Evolutionary conservation across 2,888 invertebrate species (phyloP).

Genomic region (Uropetala carovei): DNA sequence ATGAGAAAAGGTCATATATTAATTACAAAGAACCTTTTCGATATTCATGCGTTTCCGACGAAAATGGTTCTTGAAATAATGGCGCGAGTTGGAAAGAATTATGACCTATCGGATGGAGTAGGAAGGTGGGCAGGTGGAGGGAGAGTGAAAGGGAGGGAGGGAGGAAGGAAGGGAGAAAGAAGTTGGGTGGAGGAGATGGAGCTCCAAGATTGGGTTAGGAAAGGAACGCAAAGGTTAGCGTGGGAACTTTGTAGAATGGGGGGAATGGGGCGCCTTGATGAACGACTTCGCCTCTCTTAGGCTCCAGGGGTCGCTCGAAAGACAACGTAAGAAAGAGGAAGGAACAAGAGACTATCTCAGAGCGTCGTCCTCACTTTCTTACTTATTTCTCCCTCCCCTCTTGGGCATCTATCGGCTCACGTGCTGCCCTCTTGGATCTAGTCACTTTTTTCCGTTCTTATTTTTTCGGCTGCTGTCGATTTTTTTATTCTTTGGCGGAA

Average conservation of each 20-base stretch:
- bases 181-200: not conserved
- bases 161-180: not conserved
- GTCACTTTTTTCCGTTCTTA: no score
- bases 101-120: not conserved
- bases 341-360: not conserved
- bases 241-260: constrained; percentile 9
- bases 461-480: not conserved
- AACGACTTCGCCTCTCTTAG: not conserved
- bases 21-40: not conserved
- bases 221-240: not conserved
- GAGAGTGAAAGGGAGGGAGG: not conserved
- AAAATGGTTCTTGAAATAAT: not conserved
- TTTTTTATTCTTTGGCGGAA: not conserved
- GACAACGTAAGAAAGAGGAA: not conserved
- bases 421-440: no score
- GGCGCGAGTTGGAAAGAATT: not conserved
- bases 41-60: constrained; percentile 16
- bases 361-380: not conserved
- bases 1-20: not conserved
- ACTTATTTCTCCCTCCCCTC: no score
- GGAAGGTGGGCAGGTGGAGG: not conserved
- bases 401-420: no score
- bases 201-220: not conserved
- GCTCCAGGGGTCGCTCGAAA: not conserved
- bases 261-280: not conserved